Evolutionary conservation across 2,888 invertebrate genomes (phyloP), one percentile per base, ranked within the genome.

Genomic region (Panorpa germanica): DNA sequence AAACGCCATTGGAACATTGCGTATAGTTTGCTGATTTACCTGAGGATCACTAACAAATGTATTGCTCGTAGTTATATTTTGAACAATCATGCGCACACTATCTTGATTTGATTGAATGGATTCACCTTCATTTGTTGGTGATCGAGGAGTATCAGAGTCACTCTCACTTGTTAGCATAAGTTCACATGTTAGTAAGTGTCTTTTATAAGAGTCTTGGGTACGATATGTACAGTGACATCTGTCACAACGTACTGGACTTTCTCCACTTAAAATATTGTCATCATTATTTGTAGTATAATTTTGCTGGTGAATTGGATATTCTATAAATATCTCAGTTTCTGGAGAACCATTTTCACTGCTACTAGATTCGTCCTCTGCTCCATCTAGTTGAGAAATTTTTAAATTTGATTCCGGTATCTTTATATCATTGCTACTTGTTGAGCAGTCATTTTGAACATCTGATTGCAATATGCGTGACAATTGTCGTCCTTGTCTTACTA

Each of bases 211-310:
- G 35, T 75, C 73, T 37, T 72, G 71, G 28, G 81, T 82, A 42
- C 83, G 62, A 45, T 83, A 85, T 3, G 82, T 82, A 45, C 86
- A 76, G 43, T 81, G 81, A 46, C 90, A 91, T 37, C 80, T 68
- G 40, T 76, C 72, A 51, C 90, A 91, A 43, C 80, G 76, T 2
- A 88, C 85, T 5, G 63, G 63, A 34, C 52, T 57, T 13, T 60
- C 51, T 9, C 63, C 57, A 35, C 57, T 32, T 18, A 46, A 43
- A 16, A 41, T 37, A 3, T 44, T 59, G 13, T 62, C 61, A 18
- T 63, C 57, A 34, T 62, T 59, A 20, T 61, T 61, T 4, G 61
- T 59, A 2, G 61, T 59, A 32, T 57, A 61, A n/a, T n/a, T n/a
- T n/a, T n/a, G n/a, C n/a, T n/a, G n/a, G n/a, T 4, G 38, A 37